phyloP scores from a whole-genome alignment of 2,888 invertebrate genomes.

The Volucella zonaria region DNA sequence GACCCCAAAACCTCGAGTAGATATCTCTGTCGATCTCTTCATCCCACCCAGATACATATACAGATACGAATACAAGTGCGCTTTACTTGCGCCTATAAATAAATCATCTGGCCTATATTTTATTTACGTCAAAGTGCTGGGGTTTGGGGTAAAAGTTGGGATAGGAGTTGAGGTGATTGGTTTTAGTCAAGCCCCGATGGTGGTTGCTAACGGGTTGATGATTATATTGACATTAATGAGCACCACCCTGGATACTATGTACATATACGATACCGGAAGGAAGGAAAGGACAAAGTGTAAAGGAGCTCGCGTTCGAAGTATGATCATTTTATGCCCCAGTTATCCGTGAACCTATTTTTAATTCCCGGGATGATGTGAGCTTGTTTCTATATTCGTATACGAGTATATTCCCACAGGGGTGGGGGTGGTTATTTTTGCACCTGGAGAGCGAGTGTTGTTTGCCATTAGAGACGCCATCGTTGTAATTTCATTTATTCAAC shows the following conservation, averaged over 20 bases:
- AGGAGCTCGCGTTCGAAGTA: slow-evolving; percentile 14
- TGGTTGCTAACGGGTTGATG: slow-evolving; percentile 51
- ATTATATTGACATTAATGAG: slow-evolving; percentile 70
- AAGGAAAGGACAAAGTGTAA: background rate
- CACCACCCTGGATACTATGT: slow-evolving; percentile 17
- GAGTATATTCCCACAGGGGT: background rate
- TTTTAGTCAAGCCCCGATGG: background rate
- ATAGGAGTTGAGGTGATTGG: background rate
- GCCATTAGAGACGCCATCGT: slow-evolving; percentile 42
- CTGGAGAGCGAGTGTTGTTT: slow-evolving; percentile 38
- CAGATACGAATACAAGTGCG: background rate
- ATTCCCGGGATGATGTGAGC: slow-evolving; percentile 14
- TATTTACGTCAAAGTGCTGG: slow-evolving; percentile 50
- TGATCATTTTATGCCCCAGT: slow-evolving; percentile 55
- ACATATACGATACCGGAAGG: background rate
- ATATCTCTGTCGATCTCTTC: slow-evolving; percentile 19
- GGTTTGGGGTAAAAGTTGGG: background rate
- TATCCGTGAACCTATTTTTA: slow-evolving; percentile 63
- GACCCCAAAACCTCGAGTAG: slow-evolving; percentile 53
- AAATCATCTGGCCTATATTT: slow-evolving; percentile 72
- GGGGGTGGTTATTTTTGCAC: slow-evolving; percentile 50
- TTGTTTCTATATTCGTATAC: background rate
- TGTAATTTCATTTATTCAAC: slow-evolving; percentile 68
- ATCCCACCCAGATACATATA: background rate
- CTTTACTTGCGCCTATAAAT: slow-evolving; percentile 58